phyloP scores from a whole-genome alignment of 2,113 vertebrate species.

The Trinectes maculatus region DNA sequence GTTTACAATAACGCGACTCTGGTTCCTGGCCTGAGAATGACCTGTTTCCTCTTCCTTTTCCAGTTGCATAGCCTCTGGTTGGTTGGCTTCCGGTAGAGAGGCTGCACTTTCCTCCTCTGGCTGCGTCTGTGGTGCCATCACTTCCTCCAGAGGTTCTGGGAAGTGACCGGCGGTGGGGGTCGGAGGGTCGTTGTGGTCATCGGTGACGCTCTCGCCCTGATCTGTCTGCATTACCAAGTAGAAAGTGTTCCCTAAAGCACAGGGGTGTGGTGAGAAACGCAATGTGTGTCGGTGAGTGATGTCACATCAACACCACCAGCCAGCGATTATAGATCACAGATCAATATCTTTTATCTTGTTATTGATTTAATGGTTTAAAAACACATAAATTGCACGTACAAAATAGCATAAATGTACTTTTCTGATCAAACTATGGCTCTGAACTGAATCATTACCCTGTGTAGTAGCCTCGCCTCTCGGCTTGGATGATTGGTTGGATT shows the following conservation, averaged over 20 bases:
- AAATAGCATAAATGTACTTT: not conserved
- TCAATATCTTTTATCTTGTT: not conserved
- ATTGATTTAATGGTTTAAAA: no score
- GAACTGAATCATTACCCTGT: conserved; percentile 59
- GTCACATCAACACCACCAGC: not conserved
- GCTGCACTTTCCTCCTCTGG: conserved; percentile 12
- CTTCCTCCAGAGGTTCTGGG: conserved; percentile 42
- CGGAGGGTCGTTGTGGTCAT: conserved; percentile 59
- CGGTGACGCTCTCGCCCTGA: conserved; percentile 73
- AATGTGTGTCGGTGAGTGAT: no score
- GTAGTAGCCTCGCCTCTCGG: conserved; percentile 64
- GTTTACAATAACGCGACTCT: conserved; percentile 73
- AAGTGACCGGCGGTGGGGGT: conserved; percentile 49
- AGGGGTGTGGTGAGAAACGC: not conserved
- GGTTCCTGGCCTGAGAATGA: conserved; percentile 28
- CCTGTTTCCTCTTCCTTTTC: conserved; percentile 30
- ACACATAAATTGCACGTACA: no score
- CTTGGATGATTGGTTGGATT: conserved; percentile 72
- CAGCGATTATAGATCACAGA: not conserved
- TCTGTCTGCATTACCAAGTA: conserved; percentile 79
- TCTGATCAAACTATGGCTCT: conserved; percentile 6
- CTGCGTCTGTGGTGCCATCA: conserved; percentile 4
- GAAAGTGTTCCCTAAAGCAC: conserved; percentile 78
- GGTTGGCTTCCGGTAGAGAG: not conserved
- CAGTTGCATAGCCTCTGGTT: conserved; percentile 12